These are phyloP conservation scores for Channa striata DNA, from an alignment of 2,797 vertebrate species.

Conservation along the genomic window DNA sequence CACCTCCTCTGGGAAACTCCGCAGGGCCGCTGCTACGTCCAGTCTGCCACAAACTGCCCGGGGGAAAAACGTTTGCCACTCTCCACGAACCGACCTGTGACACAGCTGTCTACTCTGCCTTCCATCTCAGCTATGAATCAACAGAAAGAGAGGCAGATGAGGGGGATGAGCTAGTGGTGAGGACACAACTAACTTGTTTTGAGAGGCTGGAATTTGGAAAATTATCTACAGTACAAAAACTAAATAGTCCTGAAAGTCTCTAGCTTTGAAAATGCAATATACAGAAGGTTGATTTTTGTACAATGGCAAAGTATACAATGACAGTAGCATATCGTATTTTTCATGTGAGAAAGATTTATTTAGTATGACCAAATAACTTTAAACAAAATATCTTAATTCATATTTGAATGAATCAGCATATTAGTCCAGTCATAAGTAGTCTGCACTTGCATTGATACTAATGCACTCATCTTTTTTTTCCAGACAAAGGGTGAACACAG, in stretches of 20 bases:
- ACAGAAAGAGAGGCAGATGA: slow-evolving; percentile 48
- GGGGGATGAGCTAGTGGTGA: slow-evolving; percentile 68
- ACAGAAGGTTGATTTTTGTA: background rate
- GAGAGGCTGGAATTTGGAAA: slow-evolving; percentile 1
- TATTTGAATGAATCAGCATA: background rate
- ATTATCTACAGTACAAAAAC: background rate
- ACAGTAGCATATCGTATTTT: background rate
- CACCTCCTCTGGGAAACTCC: slow-evolving; percentile 62
- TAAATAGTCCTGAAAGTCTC: background rate
- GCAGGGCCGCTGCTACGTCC: slow-evolving; percentile 62
- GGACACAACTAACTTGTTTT: slow-evolving; percentile 44
- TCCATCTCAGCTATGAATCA: slow-evolving; percentile 71
- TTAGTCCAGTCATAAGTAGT: no score
- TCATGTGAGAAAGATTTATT: background rate
- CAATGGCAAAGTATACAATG: background rate
- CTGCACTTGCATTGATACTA: background rate
- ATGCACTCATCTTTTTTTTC: slow-evolving; percentile 10
- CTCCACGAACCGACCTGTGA: slow-evolving; percentile 76
- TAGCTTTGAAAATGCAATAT: background rate
- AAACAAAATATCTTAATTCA: no score
- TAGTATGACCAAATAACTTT: no score
- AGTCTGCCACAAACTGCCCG: slow-evolving; percentile 76
- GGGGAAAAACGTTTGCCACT: slow-evolving; percentile 76
- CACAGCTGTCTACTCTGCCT: slow-evolving; percentile 79
- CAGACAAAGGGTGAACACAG: slow-evolving; percentile 54